Evolutionary conservation across 2,888 invertebrate genomes (phyloP), one percentile per base, ranked within the genome.

Genomic region (Drosophila recens): DNA sequence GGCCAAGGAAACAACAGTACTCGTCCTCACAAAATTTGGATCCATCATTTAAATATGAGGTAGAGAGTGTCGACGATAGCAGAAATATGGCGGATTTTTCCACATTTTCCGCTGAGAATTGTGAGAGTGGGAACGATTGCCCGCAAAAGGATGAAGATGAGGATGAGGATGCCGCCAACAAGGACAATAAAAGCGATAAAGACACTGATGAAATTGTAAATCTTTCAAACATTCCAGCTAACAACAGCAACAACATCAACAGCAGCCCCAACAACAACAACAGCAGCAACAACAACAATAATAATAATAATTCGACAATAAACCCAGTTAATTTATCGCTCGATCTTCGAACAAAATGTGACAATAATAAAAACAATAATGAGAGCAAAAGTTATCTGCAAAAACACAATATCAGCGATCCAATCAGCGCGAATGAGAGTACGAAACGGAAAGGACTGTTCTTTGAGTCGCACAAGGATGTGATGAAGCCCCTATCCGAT

Each of bases 311-410:
- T 90, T 94, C 88, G 95, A 92, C 96, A 95, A 95, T 96, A 1
- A 96, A 96, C 91, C 97, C 97, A 40, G 97, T 97, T 54, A 97
- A 97, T 93, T 94, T 97, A 82, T 97, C 96, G 33, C 90, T 95
- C 65, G 94, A 94, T 58, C 93, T 93, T 70, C 94, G 94, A 30
- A 94, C 94, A 80, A 94, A 94, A 80, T 94, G 94, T 62, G 94
- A 94, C 49, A 80, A 73, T 11, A 63, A 51, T 33, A 81, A 78
- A 17, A 17, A 73, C 11, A 59, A 51, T 33, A 81, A 78, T 20
- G 17, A 69, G 8, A 75, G 64, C 38, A 80, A 88, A 70, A 65
- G 66, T 27, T 77, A 72, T 45, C 65, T 73, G 30, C 49, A 67
- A 9, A 82, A 85, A 45, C 70, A 79, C 46, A 76, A 71, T 23